phyloP scores from a whole-genome alignment of 1,140 invertebrate genomes.

The Lepidostoma basale region DNA sequence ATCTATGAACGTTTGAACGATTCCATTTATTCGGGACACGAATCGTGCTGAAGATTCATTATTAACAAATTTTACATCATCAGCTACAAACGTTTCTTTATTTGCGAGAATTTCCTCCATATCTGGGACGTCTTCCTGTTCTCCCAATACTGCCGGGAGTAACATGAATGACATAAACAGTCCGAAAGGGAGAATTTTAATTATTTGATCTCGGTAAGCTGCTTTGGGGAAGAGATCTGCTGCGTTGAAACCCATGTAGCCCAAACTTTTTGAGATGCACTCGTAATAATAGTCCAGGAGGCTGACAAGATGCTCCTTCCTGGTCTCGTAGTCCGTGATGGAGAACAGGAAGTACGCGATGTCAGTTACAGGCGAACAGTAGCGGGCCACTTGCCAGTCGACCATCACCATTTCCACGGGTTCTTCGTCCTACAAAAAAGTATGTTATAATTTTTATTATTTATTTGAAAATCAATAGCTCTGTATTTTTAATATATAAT shows the following conservation, averaged over 20 bases:
- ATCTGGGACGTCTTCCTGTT: constrained; percentile 27
- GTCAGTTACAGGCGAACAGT: constrained; percentile 64
- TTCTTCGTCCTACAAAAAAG: constrained; percentile 42
- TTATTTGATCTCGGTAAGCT: constrained; percentile 53
- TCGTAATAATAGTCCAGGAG: constrained; percentile 63
- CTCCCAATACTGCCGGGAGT: constrained; percentile 19
- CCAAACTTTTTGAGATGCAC: constrained; percentile 53
- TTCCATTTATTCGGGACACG: constrained; percentile 1
- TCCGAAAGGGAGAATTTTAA: constrained; percentile 50
- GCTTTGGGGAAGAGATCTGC: constrained; percentile 56
- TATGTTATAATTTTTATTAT: not conserved
- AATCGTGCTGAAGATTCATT: constrained; percentile 11
- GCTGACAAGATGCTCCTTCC: constrained; percentile 55
- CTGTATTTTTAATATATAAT: not conserved
- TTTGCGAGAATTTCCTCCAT: constrained; percentile 21
- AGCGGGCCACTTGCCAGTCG: constrained; percentile 64
- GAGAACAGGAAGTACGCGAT: constrained; percentile 65
- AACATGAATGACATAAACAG: constrained; percentile 30
- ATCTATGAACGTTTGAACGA: constrained; percentile 4
- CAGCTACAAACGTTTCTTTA: not conserved
- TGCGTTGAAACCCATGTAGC: constrained; percentile 53
- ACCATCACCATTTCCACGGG: constrained; percentile 57
- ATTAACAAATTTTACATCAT: constrained; percentile 24
- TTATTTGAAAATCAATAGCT: not conserved
- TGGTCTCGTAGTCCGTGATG: constrained; percentile 58